Conservation (phyloP, 2,113 vertebrate genomes). For the Chlorodrepanis virens region DNA sequence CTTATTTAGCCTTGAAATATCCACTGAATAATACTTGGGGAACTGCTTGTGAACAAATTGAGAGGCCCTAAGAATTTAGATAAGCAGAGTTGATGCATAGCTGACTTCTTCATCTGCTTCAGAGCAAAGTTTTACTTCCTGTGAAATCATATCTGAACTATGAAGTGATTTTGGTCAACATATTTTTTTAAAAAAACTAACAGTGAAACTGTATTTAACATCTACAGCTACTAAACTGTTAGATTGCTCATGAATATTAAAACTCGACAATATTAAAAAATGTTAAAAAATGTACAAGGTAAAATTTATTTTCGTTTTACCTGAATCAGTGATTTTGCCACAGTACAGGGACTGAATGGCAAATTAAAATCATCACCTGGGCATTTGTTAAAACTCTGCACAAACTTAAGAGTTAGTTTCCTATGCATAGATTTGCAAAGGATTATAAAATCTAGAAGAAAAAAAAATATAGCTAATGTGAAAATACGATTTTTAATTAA, state of each 20-base stretch:
- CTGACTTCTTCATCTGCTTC: slow-evolving; percentile 71
- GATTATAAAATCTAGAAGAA: not conserved
- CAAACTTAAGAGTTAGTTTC: not conserved
- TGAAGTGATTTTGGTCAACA: slow-evolving; percentile 15
- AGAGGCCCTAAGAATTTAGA: not conserved
- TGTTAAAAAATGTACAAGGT: not conserved
- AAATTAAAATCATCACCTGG: slow-evolving; percentile 57
- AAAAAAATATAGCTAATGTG: not conserved
- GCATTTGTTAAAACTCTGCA: slow-evolving; percentile 63
- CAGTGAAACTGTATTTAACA: not conserved
- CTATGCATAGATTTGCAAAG: not conserved
- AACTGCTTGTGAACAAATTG: not conserved
- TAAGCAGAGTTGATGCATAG: not conserved
- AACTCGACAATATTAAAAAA: not conserved
- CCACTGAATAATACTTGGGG: not conserved
- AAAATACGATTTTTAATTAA: not conserved
- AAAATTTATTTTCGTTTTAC: slow-evolving; percentile 34
- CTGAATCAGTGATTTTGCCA: slow-evolving; percentile 45
- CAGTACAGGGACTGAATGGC: slow-evolving; percentile 26
- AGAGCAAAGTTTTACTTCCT: slow-evolving; percentile 61
- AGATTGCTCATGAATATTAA: not conserved
- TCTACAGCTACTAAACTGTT: not conserved
- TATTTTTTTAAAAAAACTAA: not conserved
- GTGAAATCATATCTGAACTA: slow-evolving; percentile 65
- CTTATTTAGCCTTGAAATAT: not conserved